These are phyloP conservation scores for Abrostola triplasia DNA, from an alignment of 2,888 invertebrate species.

Conservation along the genomic window DNA sequence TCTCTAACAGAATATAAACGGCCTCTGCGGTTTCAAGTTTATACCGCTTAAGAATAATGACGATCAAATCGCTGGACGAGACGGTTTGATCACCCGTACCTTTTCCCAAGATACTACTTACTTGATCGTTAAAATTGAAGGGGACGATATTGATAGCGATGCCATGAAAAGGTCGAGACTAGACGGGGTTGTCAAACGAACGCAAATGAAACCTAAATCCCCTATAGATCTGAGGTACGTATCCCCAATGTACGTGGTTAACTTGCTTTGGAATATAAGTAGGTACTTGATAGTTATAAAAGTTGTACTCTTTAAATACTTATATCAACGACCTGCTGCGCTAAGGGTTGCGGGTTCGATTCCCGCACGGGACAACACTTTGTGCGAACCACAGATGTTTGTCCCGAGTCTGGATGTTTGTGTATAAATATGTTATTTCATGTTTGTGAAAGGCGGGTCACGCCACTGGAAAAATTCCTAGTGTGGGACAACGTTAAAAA, in stretches of 20 bases:
- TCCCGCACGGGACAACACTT: too few relatives aligned
- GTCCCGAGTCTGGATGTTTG: too few relatives aligned
- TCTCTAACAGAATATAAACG: constrained; percentile 65
- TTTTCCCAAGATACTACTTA: constrained; percentile 76
- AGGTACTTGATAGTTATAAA: too few relatives aligned
- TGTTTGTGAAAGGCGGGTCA: too few relatives aligned
- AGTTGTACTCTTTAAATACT: too few relatives aligned
- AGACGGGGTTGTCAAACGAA: constrained; percentile 64
- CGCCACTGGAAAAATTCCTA: too few relatives aligned
- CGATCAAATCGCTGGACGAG: constrained; percentile 54
- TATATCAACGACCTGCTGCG: too few relatives aligned
- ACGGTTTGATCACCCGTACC: constrained; percentile 70
- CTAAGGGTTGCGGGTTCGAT: too few relatives aligned
- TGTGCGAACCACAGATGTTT: too few relatives aligned
- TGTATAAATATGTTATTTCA: too few relatives aligned
- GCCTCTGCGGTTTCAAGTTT: constrained; percentile 73
- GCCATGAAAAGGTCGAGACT: constrained; percentile 63
- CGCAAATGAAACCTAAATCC: constrained; percentile 69
- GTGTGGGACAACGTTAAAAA: too few relatives aligned
- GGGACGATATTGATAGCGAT: constrained; percentile 61
- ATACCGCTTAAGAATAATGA: constrained; percentile 62
- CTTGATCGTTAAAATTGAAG: constrained; percentile 76
- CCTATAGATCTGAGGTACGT: constrained; percentile 77
- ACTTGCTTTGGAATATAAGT: too few relatives aligned
- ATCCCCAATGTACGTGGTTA: neutral